These are phyloP conservation scores for Pycnomerus fuliginosus DNA, from an alignment of 2,888 invertebrate species.

Conservation along the genomic window DNA sequence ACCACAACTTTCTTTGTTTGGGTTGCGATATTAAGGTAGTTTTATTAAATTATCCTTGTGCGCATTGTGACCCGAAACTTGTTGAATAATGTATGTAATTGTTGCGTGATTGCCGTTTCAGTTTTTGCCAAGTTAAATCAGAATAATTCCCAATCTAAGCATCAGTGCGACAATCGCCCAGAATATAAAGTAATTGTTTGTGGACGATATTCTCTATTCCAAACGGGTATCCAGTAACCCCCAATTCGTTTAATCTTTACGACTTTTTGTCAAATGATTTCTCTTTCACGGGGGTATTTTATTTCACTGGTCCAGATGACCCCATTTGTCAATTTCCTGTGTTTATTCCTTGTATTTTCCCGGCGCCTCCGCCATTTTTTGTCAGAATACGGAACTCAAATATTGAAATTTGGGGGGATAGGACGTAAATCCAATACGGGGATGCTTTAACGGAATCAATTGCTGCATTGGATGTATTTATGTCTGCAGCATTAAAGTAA, in stretches of 20 bases:
- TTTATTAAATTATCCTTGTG: slow-evolving; percentile 10
- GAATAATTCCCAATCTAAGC: slow-evolving; percentile 9
- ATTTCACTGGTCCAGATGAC: slow-evolving; percentile 13
- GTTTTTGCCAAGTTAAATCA: slow-evolving; percentile 9
- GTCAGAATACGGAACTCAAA: no score
- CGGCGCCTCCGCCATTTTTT: slow-evolving; percentile 12
- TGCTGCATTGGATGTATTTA: background rate
- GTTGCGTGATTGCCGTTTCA: slow-evolving; percentile 21
- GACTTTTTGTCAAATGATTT: slow-evolving; percentile 27
- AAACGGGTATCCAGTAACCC: slow-evolving; percentile 9
- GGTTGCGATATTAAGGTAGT: no score
- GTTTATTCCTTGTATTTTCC: no score
- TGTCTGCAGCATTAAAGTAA: background rate
- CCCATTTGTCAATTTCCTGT: slow-evolving; percentile 14
- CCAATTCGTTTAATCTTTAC: slow-evolving; percentile 21
- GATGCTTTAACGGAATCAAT: no score
- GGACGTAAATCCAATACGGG: no score
- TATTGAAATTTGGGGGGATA: no score
- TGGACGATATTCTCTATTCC: slow-evolving; percentile 17
- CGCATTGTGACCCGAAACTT: slow-evolving; percentile 12
- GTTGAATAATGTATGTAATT: slow-evolving; percentile 21
- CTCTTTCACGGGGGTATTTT: slow-evolving; percentile 29
- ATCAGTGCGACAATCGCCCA: slow-evolving; percentile 12
- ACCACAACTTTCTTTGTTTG: no score
- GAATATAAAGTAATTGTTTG: slow-evolving; percentile 22